Evolutionary conservation across 2,888 invertebrate genomes (phyloP).

Genomic region (Eulithis testata): DNA sequence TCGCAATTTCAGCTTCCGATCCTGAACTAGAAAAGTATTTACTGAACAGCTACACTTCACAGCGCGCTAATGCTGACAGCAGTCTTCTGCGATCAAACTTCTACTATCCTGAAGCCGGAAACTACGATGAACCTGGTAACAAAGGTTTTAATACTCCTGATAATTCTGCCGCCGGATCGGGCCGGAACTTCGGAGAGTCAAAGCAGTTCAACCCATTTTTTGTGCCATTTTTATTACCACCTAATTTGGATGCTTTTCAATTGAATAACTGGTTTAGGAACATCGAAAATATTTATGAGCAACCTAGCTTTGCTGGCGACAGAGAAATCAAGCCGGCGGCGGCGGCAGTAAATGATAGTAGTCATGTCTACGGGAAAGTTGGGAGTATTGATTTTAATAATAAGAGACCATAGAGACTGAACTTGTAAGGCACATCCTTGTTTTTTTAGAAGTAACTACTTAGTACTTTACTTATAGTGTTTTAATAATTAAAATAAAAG

Average conservation of each 20-base stretch:
- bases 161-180: constrained; percentile 52
- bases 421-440: not conserved
- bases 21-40: constrained; percentile 60
- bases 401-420: constrained; percentile 18
- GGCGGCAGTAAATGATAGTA: constrained; percentile 63
- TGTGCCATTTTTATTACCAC: constrained; percentile 56
- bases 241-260: constrained; percentile 54
- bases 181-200: constrained; percentile 54
- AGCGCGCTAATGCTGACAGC: constrained; percentile 37
- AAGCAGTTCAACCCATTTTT: constrained; percentile 51
- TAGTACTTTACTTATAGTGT: not conserved
- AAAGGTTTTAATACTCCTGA: constrained; percentile 57
- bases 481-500: constrained; percentile 28
- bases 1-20: constrained; percentile 64
- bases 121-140: constrained; percentile 31
- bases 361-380: constrained; percentile 62
- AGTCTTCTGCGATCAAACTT: constrained; percentile 30
- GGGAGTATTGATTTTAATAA: constrained; percentile 57
- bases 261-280: constrained; percentile 59
- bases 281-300: constrained; percentile 56
- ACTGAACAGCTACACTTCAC: constrained; percentile 42
- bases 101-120: constrained; percentile 27
- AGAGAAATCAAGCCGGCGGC: constrained; percentile 51
- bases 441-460: not conserved
- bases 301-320: constrained; percentile 47